A percentile compares a stretch with the other conserved stretches of the same genome.
Conservation (phyloP, 2,888 invertebrate genomes). For the Hypsopygia costalis region DNA sequence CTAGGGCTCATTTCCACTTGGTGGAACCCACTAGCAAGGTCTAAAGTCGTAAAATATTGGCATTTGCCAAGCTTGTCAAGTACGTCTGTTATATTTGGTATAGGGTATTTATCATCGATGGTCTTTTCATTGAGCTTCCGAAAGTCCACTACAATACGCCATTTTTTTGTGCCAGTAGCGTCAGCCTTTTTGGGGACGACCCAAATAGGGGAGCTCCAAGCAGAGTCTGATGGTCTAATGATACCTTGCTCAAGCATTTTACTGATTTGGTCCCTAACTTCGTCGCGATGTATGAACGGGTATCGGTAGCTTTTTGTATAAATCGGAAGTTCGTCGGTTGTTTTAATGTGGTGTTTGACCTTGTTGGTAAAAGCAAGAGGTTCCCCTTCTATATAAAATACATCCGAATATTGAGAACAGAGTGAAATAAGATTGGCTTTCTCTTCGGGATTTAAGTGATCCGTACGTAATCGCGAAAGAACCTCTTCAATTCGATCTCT, state of each 20-base stretch:
- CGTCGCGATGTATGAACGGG: conserved; percentile 13
- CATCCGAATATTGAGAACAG: background rate
- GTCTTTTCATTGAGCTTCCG: conserved; percentile 32
- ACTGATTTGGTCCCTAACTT: conserved; percentile 17
- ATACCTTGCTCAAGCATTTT: conserved; percentile 27
- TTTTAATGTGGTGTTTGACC: background rate
- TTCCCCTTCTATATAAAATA: background rate
- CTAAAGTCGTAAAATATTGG: conserved; percentile 21
- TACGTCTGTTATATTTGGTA: conserved; percentile 24
- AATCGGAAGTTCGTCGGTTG: conserved; percentile 10
- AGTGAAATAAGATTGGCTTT: no score
- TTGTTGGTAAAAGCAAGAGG: background rate
- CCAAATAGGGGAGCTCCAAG: conserved; percentile 37
- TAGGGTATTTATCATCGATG: conserved; percentile 30
- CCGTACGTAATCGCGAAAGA: no score
- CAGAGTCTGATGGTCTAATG: conserved; percentile 27
- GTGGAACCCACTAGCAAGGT: conserved; percentile 11
- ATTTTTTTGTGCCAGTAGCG: conserved; percentile 29
- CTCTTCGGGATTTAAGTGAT: no score
- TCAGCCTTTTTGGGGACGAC: conserved; percentile 36
- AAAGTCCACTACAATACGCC: conserved; percentile 33
- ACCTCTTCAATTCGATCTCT: no score
- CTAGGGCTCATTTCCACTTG: conserved; percentile 9
- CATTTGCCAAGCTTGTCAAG: conserved; percentile 21
- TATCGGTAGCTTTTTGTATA: conserved; percentile 20